Evolutionary conservation across 2,797 vertebrate genomes (phyloP).

Genomic region (Cynopterus sphinx): DNA sequence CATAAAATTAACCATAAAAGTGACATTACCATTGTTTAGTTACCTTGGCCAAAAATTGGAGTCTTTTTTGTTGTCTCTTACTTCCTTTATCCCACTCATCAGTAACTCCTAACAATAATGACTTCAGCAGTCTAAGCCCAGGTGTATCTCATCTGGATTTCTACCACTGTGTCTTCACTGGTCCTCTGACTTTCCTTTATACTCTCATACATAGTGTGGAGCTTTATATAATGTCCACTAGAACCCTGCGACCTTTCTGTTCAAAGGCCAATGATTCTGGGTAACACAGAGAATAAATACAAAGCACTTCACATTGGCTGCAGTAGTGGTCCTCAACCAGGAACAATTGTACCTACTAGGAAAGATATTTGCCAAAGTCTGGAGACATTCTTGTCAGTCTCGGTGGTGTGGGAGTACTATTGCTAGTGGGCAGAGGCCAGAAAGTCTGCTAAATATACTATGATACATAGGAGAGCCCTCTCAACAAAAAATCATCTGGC

Average conservation of each 20-base stretch:
- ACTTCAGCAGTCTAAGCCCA: neutral
- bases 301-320: neutral
- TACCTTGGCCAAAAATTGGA: neutral
- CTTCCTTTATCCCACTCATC: neutral
- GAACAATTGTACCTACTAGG: neutral
- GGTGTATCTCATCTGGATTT: neutral
- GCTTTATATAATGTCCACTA: neutral
- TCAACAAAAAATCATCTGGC: neutral
- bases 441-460: neutral
- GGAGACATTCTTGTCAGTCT: neutral
- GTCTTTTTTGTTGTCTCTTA: neutral
- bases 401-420: neutral
- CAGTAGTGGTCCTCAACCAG: neutral
- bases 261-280: neutral
- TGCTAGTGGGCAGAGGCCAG: neutral
- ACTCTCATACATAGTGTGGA: neutral
- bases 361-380: neutral
- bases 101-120: neutral
- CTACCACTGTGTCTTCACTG: neutral
- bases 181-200: neutral
- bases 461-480: rapidly evolving
- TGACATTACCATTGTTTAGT: neutral
- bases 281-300: neutral
- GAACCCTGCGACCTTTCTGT: neutral
- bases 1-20: neutral